Percentiles rank a stretch among this genome's conserved stretches.
These are phyloP conservation scores for Sebastes variabilis DNA, from an alignment of 2,797 vertebrate species.

Conservation along the genomic window DNA sequence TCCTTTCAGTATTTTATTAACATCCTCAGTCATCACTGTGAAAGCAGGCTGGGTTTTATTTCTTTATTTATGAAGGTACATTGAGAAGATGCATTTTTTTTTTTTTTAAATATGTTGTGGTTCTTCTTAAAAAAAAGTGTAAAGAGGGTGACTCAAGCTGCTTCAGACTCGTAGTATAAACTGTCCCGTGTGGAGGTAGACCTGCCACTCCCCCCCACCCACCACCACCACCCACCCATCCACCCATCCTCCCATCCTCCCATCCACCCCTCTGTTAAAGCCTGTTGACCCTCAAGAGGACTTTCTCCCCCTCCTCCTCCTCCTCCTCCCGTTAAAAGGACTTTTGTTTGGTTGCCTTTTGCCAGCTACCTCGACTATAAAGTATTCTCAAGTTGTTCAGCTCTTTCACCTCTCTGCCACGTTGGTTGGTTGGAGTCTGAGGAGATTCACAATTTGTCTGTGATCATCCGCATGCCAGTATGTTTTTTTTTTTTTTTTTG, in stretches of 20 bases:
- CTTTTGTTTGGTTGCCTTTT: conserved; percentile 81
- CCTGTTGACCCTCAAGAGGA: conserved; percentile 57
- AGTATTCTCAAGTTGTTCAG: conserved; percentile 83
- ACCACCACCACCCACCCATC: neutral
- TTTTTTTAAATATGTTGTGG: conserved; percentile 70
- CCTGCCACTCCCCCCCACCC: conserved; percentile 41
- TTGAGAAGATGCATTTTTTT: conserved; percentile 80
- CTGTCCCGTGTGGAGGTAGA: conserved; percentile 79
- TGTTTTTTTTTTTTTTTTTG: conserved; percentile 20
- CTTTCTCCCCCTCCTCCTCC: neutral
- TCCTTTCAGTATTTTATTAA: conserved; percentile 87
- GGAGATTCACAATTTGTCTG: conserved; percentile 45
- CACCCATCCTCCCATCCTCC: conserved; percentile 8
- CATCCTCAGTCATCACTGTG: conserved; percentile 86
- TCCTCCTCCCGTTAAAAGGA: conserved; percentile 37
- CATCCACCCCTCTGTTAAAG: conserved; percentile 39
- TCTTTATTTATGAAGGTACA: conserved; percentile 89
- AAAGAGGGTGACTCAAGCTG: conserved; percentile 83
- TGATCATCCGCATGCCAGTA: conserved; percentile 53
- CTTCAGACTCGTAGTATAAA: conserved; percentile 78
- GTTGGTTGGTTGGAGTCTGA: conserved; percentile 48
- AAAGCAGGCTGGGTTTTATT: conserved; percentile 81
- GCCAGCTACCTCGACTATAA: conserved; percentile 96
- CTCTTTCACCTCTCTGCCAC: conserved; percentile 71
- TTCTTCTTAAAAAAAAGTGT: conserved; percentile 70